Conservation (phyloP, 1,140 invertebrate genomes). For the Drosophila lacertosa region DNA sequence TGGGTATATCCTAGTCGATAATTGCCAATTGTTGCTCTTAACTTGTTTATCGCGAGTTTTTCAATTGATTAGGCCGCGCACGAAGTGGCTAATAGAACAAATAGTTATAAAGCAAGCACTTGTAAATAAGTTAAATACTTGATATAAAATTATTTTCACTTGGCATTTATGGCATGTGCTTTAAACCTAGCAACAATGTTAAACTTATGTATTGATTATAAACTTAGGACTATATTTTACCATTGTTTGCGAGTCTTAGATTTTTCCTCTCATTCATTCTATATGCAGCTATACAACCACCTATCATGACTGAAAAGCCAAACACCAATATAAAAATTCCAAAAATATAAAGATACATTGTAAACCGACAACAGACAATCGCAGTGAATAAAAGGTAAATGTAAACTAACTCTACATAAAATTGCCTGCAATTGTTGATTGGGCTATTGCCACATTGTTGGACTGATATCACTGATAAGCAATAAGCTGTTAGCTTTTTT, state of each 20-base stretch:
- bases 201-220: neutral
- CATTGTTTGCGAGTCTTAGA: neutral
- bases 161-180: neutral
- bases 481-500: neutral
- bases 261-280: neutral
- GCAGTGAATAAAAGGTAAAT: neutral
- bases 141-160: neutral
- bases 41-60: neutral
- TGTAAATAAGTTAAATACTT: conserved; percentile 1
- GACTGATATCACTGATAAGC: neutral
- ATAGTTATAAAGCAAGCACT: neutral
- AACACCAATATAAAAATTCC: neutral
- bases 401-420: neutral
- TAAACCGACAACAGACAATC: neutral
- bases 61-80: neutral
- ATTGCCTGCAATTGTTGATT: neutral
- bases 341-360: neutral
- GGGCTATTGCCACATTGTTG: neutral
- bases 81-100: neutral
- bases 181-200: no score
- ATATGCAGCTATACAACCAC: neutral
- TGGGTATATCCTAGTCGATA: neutral
- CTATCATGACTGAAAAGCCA: no score
- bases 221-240: neutral
- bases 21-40: neutral